phyloP scores from a whole-genome alignment of 2,113 vertebrate species.

The Ochotona princeps region DNA sequence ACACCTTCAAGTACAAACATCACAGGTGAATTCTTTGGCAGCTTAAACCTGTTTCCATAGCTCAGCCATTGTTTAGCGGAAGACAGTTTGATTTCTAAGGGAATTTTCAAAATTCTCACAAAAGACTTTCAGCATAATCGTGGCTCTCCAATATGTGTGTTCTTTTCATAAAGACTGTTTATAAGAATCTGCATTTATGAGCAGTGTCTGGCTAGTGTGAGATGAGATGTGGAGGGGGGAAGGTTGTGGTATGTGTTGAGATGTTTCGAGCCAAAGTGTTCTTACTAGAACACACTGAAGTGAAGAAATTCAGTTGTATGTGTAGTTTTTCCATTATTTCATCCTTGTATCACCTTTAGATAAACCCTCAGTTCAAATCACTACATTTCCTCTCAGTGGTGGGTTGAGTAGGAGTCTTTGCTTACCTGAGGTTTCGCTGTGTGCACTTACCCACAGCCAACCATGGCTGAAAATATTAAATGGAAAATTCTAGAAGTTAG shows the following conservation, averaged over 20 bases:
- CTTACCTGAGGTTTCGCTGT: background rate
- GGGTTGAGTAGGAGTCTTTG: background rate
- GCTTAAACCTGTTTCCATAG: slow-evolving; percentile 47
- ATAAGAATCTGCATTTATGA: background rate
- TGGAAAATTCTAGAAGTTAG: background rate
- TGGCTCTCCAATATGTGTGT: background rate
- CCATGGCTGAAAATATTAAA: background rate
- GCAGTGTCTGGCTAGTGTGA: background rate
- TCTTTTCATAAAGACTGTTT: background rate
- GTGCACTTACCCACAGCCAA: background rate
- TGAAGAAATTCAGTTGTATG: background rate
- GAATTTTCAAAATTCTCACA: slow-evolving; percentile 47
- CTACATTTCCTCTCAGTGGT: background rate
- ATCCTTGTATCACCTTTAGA: background rate
- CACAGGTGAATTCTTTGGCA: slow-evolving; percentile 59
- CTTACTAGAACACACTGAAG: background rate
- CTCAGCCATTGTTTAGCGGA: slow-evolving; percentile 38
- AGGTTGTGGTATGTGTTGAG: background rate
- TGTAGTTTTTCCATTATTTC: background rate
- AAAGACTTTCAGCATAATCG: background rate
- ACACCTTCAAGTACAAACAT: background rate
- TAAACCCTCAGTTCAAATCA: background rate
- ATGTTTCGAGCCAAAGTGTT: background rate
- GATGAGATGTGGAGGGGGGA: background rate
- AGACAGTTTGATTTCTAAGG: slow-evolving; percentile 52